Evolutionary conservation across 1,140 invertebrate species (phyloP), one percentile per base, ranked within the genome.

Genomic region (Hyposmocoma kahamanoa): DNA sequence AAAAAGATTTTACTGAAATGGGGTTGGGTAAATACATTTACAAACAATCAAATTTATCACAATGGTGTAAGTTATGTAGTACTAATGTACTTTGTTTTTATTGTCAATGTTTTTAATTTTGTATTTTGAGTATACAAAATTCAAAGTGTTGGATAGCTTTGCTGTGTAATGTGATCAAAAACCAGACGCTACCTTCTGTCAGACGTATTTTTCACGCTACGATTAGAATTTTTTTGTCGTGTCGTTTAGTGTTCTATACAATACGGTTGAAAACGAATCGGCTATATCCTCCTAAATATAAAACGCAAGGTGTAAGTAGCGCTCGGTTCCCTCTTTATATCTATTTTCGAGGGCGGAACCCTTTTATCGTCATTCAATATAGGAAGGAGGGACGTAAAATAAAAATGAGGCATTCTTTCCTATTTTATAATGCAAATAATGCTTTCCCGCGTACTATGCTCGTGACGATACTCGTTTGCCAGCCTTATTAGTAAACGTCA

Each of bases 321-420:
- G 24, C 24, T 26, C 24, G 11, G 24, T 26, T 26, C 24, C 24
- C 24, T 26, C 24, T 11, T 26, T 26, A 26, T 26, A 26, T 26
- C 24, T 26, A 36, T 6, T 36, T 36, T 36, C 3, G 32, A 36
- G 32, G 15, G 3, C 15, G 3, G 15, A 36, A 36, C 32, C 32
- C 32, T 36, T 36, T 36, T 36, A 36, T 36, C 32, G 32, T 15
- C 32, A 13, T 36, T 36, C 32, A 36, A 36, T 36, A 36, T 36
- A 36, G 15, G 32, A 36, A 10, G n/a, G 24, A 26, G 32, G 32
- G 15, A 8, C 32, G 18, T 36, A 36, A 36, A 36, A 36, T 36
- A 36, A 36, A 36, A 36, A 36, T 36, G 32, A 36, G 32, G 3
- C 32, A 36, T 36, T 36, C 32, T 36, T 36, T 36, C n/a, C 18